phyloP scores from a whole-genome alignment of 1,140 invertebrate genomes.

The Drosophila burlai region DNA sequence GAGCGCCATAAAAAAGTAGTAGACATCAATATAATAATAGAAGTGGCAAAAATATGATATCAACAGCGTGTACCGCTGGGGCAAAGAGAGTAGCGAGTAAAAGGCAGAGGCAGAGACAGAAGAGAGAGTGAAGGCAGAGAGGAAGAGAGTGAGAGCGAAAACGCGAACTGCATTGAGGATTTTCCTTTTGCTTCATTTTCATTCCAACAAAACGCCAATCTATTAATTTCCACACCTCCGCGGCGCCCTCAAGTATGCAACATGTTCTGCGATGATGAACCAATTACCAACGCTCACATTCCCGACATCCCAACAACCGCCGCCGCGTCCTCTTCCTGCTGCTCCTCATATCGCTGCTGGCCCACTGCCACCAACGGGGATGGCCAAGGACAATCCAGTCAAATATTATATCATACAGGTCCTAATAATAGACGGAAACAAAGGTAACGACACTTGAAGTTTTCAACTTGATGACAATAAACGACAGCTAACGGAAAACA shows the following conservation, averaged over 20 bases:
- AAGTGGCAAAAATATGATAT: constrained; percentile 81
- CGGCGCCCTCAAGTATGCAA: constrained; percentile 53
- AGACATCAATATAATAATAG: constrained; percentile 78
- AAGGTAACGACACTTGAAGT: constrained; percentile 63
- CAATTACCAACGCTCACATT: constrained; percentile 21
- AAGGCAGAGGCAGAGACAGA: neutral
- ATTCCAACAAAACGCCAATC: constrained; percentile 10
- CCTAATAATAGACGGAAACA: constrained; percentile 59
- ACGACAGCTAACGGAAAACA: constrained; percentile 41
- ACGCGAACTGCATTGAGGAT: constrained; percentile 50
- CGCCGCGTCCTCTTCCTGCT: neutral
- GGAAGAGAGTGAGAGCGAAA: neutral
- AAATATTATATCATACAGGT: constrained; percentile 63
- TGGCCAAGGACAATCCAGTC: constrained; percentile 65
- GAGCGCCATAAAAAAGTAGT: constrained; percentile 57
- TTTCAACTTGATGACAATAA: constrained; percentile 57
- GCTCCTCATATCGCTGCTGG: neutral
- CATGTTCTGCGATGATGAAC: constrained; percentile 48
- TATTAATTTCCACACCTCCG: constrained; percentile 28
- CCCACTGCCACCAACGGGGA: constrained; percentile 13
- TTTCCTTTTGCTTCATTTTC: constrained; percentile 23
- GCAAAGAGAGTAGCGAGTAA: constrained; percentile 21
- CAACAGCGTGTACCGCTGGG: constrained; percentile 71
- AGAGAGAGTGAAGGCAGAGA: constrained; percentile 1
- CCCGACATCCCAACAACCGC: constrained; percentile 10